Base-by-base conservation (phyloP, 2,113 vertebrate genomes). In the Silurus glanis region DNA sequence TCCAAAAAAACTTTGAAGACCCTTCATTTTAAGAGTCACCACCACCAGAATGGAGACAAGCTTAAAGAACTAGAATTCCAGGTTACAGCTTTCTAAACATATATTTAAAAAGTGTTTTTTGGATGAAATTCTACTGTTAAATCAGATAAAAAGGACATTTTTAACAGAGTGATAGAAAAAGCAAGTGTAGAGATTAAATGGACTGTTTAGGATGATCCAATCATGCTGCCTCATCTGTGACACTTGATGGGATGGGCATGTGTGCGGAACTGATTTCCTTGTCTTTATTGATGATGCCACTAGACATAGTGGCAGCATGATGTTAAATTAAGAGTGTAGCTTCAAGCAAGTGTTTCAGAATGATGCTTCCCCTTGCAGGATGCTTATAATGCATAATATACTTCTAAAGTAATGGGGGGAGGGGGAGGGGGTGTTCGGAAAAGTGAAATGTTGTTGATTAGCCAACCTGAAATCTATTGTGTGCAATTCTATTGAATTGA, bases 251-350 rank as follows among this genome's bases (percentile, higher is more conserved):
- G 49, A 83, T 28, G 62, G 82, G 82, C 64, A 45, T 83, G 51
- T 69, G 64, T 83, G 82, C n/a, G n/a, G 81, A 82, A 82, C 81
- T 82, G 81, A 67, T 82, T 82, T 53, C 67, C 81, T 82, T 83
- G 81, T 83, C 62, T 69, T 83, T 83, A 83, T 69, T 71, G 82
- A 83, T 83, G 82, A 83, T 83, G 82, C 64, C 64, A 56, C 53
- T 21, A 55, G n/a, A 83, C 64, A 72, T 71, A 83, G 51, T 69
- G 64, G 82, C 82, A 56, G 66, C 25, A 71, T 67, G 51, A n/a
- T 83, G 82, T 72, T 71, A 71, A 83, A 83, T 61, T 61, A 80
- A 80, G 28, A 61, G 9, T 1, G 8, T 79, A 37, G 53, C 76
- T 79, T 25, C 23, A 79, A 79, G 76, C 76, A 79, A 79, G 5